Percentiles rank a stretch among this genome's conserved stretches.
Evolutionary conservation across 2,113 vertebrate genomes (phyloP).

Genomic region (Paradoxurus hermaphroditus): DNA sequence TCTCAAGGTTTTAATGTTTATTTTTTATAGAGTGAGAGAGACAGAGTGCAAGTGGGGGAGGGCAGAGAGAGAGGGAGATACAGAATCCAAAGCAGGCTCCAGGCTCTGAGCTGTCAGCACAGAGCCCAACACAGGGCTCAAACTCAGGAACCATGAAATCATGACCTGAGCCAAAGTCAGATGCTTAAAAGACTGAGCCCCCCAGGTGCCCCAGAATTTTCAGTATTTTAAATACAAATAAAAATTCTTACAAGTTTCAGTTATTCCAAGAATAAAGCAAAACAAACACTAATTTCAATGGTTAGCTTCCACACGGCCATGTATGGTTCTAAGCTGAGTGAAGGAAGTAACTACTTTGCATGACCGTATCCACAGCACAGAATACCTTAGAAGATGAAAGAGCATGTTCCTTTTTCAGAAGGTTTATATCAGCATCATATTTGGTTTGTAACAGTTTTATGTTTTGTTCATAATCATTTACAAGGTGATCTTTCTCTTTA

Average conservation of each 20-base stretch:
- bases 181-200: too few relatives aligned
- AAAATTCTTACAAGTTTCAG: not conserved
- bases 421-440: slow-evolving; percentile 85
- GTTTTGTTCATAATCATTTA: slow-evolving; percentile 83
- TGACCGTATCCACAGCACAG: not conserved
- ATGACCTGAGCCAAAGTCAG: too few relatives aligned
- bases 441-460: slow-evolving; percentile 86
- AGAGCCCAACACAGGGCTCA: too few relatives aligned
- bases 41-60: too few relatives aligned
- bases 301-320: not conserved
- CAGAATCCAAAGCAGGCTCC: too few relatives aligned
- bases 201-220: not conserved
- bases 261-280: slow-evolving; percentile 17
- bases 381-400: slow-evolving; percentile 90
- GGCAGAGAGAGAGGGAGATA: too few relatives aligned
- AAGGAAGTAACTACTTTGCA: not conserved
- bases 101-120: too few relatives aligned
- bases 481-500: slow-evolving; percentile 87
- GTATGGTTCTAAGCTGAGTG: not conserved
- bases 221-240: not conserved
- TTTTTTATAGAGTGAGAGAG: too few relatives aligned
- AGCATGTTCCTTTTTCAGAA: slow-evolving; percentile 89
- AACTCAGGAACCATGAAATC: too few relatives aligned
- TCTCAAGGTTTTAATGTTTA: not conserved
- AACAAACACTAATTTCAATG: not conserved